A percentile compares a stretch with the other conserved stretches of the same genome.
phyloP scores from a whole-genome alignment of 2,888 invertebrate species.

The Phragmatobia fuliginosa region DNA sequence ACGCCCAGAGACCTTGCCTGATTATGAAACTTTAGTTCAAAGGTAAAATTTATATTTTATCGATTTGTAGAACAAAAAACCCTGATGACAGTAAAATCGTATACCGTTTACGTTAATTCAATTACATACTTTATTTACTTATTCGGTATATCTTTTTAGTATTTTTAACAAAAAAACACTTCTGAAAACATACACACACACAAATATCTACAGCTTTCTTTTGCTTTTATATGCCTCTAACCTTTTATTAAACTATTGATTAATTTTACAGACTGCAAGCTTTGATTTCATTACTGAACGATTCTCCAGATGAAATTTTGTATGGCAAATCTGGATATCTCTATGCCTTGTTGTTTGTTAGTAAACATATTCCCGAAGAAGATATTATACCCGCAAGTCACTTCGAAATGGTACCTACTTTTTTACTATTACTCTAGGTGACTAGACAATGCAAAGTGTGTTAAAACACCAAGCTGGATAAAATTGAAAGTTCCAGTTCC shows the following conservation, averaged over 20 bases:
- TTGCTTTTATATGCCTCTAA: too few species aligned
- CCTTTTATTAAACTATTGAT: neutral
- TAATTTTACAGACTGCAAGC: slow-evolving; percentile 83
- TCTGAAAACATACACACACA: too few species aligned
- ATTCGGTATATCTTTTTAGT: too few species aligned
- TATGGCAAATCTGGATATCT: slow-evolving; percentile 95
- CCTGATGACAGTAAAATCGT: too few species aligned
- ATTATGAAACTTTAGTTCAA: slow-evolving; percentile 79
- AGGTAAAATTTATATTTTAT: slow-evolving; percentile 70
- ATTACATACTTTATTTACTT: too few species aligned
- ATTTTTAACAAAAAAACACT: too few species aligned
- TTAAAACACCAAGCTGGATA: neutral
- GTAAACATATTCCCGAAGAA: slow-evolving; percentile 87
- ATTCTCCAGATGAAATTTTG: slow-evolving; percentile 92
- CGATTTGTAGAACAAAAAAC: too few species aligned
- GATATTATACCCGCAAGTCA: slow-evolving; percentile 86
- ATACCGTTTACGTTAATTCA: too few species aligned
- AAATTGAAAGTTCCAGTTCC: neutral
- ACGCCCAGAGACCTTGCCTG: slow-evolving; percentile 71
- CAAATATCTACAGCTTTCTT: too few species aligned
- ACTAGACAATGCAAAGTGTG: neutral
- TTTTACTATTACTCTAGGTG: neutral
- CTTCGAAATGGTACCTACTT: slow-evolving; percentile 87
- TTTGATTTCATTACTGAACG: slow-evolving; percentile 84
- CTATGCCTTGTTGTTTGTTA: slow-evolving; percentile 91